phyloP scores from a whole-genome alignment of 2,113 vertebrate genomes.

The Lichenostomus cassidix region DNA sequence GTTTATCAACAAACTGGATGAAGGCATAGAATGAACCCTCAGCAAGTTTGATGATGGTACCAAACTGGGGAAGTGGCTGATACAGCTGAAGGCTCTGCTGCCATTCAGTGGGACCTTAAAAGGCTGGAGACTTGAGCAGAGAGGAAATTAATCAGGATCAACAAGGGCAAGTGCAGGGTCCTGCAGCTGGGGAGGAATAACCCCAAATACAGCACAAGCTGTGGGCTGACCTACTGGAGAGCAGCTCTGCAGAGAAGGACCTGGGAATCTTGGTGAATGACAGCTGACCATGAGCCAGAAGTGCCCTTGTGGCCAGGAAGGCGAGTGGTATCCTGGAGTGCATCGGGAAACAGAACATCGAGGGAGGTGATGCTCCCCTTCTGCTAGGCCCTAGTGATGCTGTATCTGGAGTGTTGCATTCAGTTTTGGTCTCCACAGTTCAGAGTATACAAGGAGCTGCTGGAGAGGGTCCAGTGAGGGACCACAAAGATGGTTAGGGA shows the following conservation, averaged over 20 bases:
- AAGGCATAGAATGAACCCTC: neutral
- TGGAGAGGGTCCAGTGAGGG: neutral
- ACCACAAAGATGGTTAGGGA: neutral
- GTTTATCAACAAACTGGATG: fast-evolving
- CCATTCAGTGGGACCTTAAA: neutral
- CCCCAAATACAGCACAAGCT: fast-evolving
- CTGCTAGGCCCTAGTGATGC: neutral
- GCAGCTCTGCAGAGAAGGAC: neutral
- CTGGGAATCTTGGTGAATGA: neutral
- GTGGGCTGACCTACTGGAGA: neutral
- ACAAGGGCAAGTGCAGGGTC: neutral
- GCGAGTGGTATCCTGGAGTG: neutral
- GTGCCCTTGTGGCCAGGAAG: neutral
- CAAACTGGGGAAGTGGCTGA: neutral
- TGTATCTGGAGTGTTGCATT: neutral
- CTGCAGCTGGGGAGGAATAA: neutral
- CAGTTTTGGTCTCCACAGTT: neutral
- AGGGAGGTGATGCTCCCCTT: neutral
- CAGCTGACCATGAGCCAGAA: neutral
- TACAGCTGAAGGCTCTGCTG: neutral
- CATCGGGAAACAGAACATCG: neutral
- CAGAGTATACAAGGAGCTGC: neutral
- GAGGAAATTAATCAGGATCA: neutral
- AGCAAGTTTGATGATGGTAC: neutral
- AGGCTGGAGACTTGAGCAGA: neutral